Conservation (phyloP, 2,888 invertebrate genomes). For the Cordilura impudica region DNA sequence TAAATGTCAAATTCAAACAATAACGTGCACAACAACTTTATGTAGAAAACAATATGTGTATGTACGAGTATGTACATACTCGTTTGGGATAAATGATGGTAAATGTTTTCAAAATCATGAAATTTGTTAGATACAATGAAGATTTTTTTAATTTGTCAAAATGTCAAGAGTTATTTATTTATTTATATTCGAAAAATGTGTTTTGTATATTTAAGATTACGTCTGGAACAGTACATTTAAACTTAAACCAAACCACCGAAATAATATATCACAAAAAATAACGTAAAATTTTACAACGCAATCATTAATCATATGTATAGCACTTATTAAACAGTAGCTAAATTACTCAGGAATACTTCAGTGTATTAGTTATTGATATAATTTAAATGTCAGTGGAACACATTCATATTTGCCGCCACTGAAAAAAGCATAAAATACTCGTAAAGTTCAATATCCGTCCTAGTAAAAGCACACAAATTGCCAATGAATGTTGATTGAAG, state of each 20-base stretch:
- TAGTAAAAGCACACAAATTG: slow-evolving; percentile 32
- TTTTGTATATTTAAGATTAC: not conserved
- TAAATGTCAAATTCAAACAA: too few species aligned
- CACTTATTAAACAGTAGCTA: not conserved
- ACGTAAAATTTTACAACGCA: not conserved
- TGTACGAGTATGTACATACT: too few species aligned
- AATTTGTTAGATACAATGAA: not conserved
- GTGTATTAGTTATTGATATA: not conserved
- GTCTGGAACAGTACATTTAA: not conserved
- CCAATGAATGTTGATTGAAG: not conserved
- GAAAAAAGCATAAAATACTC: not conserved
- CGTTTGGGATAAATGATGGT: not conserved
- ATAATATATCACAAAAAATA: not conserved
- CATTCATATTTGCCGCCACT: not conserved
- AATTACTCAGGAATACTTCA: not conserved
- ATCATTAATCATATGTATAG: not conserved
- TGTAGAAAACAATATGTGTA: too few species aligned
- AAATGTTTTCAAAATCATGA: not conserved
- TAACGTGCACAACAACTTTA: too few species aligned
- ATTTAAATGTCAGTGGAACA: slow-evolving; percentile 13
- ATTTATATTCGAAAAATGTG: not conserved
- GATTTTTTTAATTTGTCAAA: not conserved
- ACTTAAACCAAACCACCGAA: not conserved
- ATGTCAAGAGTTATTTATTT: too few species aligned
- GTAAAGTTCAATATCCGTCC: slow-evolving; percentile 50